Percentiles rank a stretch among this genome's conserved stretches.
phyloP scores from a whole-genome alignment of 2,888 invertebrate species.

The Apotomis turbidana region DNA sequence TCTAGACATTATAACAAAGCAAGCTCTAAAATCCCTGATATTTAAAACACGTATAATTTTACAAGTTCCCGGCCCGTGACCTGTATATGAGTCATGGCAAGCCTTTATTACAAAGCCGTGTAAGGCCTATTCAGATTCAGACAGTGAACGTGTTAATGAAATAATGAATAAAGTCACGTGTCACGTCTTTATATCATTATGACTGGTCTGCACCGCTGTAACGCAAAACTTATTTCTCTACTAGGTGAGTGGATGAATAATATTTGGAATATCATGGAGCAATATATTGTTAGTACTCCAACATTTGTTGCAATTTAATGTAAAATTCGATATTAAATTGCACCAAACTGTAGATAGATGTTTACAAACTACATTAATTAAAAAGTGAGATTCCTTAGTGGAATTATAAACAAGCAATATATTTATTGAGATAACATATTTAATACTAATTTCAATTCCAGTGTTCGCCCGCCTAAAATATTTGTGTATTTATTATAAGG shows the following conservation, averaged over 20 bases:
- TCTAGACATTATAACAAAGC: too few relatives aligned
- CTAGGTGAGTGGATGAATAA: conserved; percentile 2
- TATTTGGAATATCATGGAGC: conserved; percentile 4
- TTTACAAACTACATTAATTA: not conserved
- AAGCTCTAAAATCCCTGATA: too few relatives aligned
- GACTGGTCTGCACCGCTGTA: not conserved
- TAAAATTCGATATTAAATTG: conserved; percentile 8
- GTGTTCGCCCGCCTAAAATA: conserved; percentile 53
- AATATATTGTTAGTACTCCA: not conserved
- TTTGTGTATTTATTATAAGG: conserved; percentile 27
- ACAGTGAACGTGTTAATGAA: too few relatives aligned
- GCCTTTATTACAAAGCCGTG: too few relatives aligned
- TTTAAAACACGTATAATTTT: too few relatives aligned
- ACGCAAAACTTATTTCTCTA: not conserved
- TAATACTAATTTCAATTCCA: conserved; percentile 50
- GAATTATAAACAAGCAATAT: conserved; percentile 44
- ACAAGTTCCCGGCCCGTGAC: too few relatives aligned
- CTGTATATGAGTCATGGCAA: too few relatives aligned
- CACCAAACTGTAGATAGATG: conserved; percentile 33
- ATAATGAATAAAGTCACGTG: not conserved
- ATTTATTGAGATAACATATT: conserved; percentile 31
- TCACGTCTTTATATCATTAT: not conserved
- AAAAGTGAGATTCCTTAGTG: conserved; percentile 22
- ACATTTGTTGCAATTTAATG: conserved; percentile 26
- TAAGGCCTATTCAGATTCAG: too few relatives aligned